Evolutionary conservation across 2,113 vertebrate genomes (phyloP), one percentile per base, ranked within the genome.

Genomic region (Chamaetylas fuelleborni): DNA sequence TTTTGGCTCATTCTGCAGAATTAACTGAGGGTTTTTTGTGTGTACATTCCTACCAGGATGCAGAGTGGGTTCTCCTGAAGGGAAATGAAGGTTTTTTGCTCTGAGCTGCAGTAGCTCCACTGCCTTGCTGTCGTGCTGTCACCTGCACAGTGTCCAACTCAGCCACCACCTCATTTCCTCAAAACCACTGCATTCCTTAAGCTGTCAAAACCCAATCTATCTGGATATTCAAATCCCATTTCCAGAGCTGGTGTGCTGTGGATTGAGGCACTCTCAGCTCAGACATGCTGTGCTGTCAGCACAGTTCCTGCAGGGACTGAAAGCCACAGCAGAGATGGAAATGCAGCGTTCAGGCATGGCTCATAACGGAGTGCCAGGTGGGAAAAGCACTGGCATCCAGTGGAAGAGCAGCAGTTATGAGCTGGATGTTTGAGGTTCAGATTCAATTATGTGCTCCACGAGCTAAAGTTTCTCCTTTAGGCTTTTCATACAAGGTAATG

Each of bases 21-120:
- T 40, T 26, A 16, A 3, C 4, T 38, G 60, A 47, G 10, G 0
- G 3, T 53, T 62, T 47, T 14, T 40, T 16, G 12, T 5, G 11
- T 29, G 31, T 73, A 17, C 5, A 2, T 14, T 19, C 23, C 15
- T 28, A 8, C 19, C 26, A n/a, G 31, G 38, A 36, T 42, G 20
- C 5, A 36, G 61, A 6, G 5, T 36, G 53, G 25, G 29, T 38
- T 7, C 67, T 72, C 7, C 53, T 43, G 38, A 18, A 71, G 60
- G 29, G n/a, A 17, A 60, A 14, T 14, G 36, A 6, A 47, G 11
- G 19, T 3, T 2, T 25, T 73, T 42, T 38, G 2, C 12, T 67
- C 42, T 42, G 56, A 22, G 26, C 56, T 65, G 43, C 56, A 38
- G 26, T 16, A 29, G 36, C 2, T 71, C 11, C n/a, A 7, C 16